Conservation (phyloP, 2,113 vertebrate genomes). For the Verasper variegatus region DNA sequence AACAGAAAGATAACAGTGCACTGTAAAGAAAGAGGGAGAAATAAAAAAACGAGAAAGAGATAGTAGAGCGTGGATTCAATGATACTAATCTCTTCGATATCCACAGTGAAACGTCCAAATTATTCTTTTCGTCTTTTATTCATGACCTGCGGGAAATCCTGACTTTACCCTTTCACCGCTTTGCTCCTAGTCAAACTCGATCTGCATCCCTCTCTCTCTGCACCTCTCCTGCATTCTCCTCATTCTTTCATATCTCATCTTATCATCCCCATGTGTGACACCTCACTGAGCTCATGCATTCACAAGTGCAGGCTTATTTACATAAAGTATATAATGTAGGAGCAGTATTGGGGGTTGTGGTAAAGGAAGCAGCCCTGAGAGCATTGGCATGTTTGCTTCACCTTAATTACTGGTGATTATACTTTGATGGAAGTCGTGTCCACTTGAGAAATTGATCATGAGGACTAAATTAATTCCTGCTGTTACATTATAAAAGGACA, state of each 20-base stretch:
- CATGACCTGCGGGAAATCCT: slow-evolving; percentile 61
- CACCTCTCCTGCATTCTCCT: slow-evolving; percentile 33
- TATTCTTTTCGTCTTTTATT: slow-evolving; percentile 73
- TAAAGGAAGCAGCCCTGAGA: slow-evolving; percentile 20
- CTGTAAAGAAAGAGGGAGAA: not conserved
- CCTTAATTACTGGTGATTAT: slow-evolving; percentile 36
- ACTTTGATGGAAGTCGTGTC: slow-evolving; percentile 28
- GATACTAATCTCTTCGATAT: slow-evolving; percentile 57
- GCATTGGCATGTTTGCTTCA: slow-evolving; percentile 38
- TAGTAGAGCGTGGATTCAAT: slow-evolving; percentile 10
- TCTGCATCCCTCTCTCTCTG: slow-evolving; percentile 14
- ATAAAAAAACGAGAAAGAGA: not conserved
- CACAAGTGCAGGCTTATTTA: slow-evolving; percentile 54
- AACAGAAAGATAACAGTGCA: not conserved
- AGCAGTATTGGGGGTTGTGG: not conserved
- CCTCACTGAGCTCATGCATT: slow-evolving; percentile 49
- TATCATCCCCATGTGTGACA: slow-evolving; percentile 46
- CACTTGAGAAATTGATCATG: slow-evolving; percentile 39
- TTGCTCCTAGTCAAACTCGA: slow-evolving; percentile 52
- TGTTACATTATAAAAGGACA: slow-evolving; percentile 1
- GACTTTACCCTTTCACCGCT: slow-evolving; percentile 53
- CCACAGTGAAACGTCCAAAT: slow-evolving; percentile 51
- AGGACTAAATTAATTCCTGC: slow-evolving; percentile 5
- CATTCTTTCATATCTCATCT: slow-evolving; percentile 59
- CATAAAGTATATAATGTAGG: slow-evolving; percentile 50